phyloP scores from a whole-genome alignment of 2,888 invertebrate genomes.

The Hirtodrosophila cameraria region DNA sequence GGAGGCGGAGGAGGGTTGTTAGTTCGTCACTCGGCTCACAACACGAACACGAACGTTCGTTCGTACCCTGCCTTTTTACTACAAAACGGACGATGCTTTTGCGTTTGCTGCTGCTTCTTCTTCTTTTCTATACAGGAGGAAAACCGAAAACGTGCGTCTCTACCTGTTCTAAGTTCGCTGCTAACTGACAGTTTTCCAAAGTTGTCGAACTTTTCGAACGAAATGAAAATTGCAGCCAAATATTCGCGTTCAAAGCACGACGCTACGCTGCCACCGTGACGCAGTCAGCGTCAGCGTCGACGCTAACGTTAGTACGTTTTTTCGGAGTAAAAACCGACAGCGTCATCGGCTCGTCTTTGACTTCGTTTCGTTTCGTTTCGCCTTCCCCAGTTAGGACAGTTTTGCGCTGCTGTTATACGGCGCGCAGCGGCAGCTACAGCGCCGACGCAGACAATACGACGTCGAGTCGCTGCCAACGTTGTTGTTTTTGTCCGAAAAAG shows the following conservation, averaged over 20 bases:
- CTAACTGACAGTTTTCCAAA: constrained; percentile 85
- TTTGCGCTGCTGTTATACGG: constrained; percentile 36
- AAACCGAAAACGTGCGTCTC: constrained; percentile 84
- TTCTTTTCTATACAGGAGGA: constrained; percentile 66
- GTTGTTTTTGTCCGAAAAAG: constrained; percentile 31
- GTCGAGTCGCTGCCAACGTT: constrained; percentile 4
- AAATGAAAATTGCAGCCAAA: constrained; percentile 83
- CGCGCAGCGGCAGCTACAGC: constrained; percentile 17
- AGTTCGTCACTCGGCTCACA: constrained; percentile 24
- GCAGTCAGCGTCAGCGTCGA: constrained; percentile 24
- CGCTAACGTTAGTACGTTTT: constrained; percentile 10
- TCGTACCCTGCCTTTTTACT: too few species aligned
- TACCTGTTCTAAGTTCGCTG: constrained; percentile 85
- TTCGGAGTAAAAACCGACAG: constrained; percentile 50
- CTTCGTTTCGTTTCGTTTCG: constrained; percentile 4
- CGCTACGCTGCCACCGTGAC: constrained; percentile 15
- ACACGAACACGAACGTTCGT: constrained; percentile 32
- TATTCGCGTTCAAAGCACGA: constrained; percentile 29
- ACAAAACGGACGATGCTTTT: constrained; percentile 5
- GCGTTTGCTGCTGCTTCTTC: constrained; percentile 14
- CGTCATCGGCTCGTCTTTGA: background rate
- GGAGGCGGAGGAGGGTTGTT: background rate
- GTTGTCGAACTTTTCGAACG: constrained; percentile 84
- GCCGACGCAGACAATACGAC: constrained; percentile 37
- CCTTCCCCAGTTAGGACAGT: constrained; percentile 48